These are phyloP conservation scores for Candoia aspera DNA, from an alignment of 2,113 vertebrate species.

Conservation along the genomic window DNA sequence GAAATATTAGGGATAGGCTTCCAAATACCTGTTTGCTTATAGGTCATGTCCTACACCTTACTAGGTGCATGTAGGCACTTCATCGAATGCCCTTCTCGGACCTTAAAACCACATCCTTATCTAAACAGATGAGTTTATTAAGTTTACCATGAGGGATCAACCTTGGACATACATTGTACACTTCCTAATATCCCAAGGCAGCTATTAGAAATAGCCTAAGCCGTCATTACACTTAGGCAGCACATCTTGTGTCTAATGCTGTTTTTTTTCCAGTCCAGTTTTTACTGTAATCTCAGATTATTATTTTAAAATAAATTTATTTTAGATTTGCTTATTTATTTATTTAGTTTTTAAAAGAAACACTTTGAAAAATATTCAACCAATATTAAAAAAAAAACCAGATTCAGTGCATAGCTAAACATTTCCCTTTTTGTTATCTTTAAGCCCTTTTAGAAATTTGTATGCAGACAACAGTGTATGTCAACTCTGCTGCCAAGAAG, in stretches of 20 bases:
- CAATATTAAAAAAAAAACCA: background rate
- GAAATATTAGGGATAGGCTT: background rate
- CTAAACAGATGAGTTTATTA: background rate
- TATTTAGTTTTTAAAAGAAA: background rate
- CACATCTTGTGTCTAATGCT: background rate
- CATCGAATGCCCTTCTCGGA: background rate
- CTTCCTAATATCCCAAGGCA: background rate
- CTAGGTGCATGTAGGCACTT: background rate
- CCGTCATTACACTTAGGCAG: background rate
- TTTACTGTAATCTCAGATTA: background rate
- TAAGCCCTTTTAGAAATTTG: slow-evolving; percentile 20
- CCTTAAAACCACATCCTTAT: background rate
- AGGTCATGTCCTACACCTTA: background rate
- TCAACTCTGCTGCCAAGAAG: slow-evolving; percentile 3
- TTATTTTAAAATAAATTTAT: background rate
- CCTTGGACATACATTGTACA: background rate
- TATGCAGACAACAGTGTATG: background rate
- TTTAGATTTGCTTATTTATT: too few relatives aligned
- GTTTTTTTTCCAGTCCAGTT: background rate
- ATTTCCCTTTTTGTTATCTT: background rate
- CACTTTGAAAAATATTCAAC: background rate
- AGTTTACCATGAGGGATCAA: background rate
- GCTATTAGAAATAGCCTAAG: background rate
- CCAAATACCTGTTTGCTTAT: background rate
- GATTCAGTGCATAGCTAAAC: background rate